Evolutionary conservation across 64 coral and sea anemone species (phyloP).

Genomic region (Acropora yongei): DNA sequence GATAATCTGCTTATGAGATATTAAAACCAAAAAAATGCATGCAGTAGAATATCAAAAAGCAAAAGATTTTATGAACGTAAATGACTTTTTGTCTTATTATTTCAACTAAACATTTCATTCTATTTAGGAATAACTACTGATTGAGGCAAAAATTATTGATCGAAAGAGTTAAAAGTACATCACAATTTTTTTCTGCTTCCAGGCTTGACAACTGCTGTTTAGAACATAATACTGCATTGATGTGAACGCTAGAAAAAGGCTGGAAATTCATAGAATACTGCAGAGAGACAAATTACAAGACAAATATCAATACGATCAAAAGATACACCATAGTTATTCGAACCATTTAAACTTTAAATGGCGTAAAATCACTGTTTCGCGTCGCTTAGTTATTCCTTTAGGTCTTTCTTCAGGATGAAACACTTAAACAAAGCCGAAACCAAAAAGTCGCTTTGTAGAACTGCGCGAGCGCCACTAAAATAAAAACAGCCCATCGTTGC

Average conservation of each 20-base stretch:
- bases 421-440: neutral
- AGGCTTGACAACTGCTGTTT: too few species aligned
- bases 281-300: too few species aligned
- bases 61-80: too few species aligned
- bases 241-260: neutral
- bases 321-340: neutral
- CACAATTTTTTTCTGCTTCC: too few species aligned
- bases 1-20: slow-evolving; percentile 14
- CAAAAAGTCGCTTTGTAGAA: neutral
- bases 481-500: neutral
- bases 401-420: neutral
- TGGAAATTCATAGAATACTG: neutral
- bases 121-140: too few species aligned
- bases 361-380: neutral
- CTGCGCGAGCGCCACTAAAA: neutral
- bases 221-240: too few species aligned
- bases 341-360: neutral
- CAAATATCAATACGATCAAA: neutral
- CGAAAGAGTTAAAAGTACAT: too few species aligned
- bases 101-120: too few species aligned
- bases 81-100: too few species aligned
- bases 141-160: too few species aligned
- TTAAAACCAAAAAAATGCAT: neutral
- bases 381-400: neutral
- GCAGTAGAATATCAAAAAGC: neutral